Evolutionary conservation across 1,140 invertebrate genomes (phyloP), one percentile per base, ranked within the genome.

Genomic region (Cylas formicarius): DNA sequence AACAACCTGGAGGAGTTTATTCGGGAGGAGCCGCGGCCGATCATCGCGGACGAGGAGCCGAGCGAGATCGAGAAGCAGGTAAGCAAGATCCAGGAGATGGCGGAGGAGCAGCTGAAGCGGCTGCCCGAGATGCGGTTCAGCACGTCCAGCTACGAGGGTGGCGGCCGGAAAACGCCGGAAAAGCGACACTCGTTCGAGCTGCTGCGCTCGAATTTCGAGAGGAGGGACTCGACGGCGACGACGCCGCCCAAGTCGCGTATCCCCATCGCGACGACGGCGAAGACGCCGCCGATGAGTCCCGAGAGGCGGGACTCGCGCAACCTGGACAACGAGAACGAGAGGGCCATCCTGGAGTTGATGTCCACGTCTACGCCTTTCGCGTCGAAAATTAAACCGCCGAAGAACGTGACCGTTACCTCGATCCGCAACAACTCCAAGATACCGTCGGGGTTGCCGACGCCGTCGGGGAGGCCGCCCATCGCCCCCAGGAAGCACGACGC

Each of bases 141-240:
- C 19, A 76, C 75, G 13, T 70, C 75, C 0, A 76, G 72, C 18
- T 76, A 77, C 53, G 73, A 76, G 67, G 64, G 65, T 45, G 63
- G 65, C 1, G 63, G 67, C 0, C 44, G 50, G 2, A 66, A 60
- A 44, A 55, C 55, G 9, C 58, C 62, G 6, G 62, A 66, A 38
- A 68, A 67, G 40, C 50, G 73, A 45, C 56, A 72, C 10, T 75
- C 72, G 8, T 66, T 70, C 26, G 68, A 70, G 53, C 53, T 66
- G 29, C 52, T 70, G 18, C 57, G 65, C 17, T 68, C 66, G 1
- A 69, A 67, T 44, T 70, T 70, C 36, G 68, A 70, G 44, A 43
- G 48, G 35, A 20, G 39, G 8, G 44, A 44, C 21, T 33, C 21
- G 17, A 20, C 39, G 4, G 33, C 33, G 7, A 20, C 39, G 4